A percentile compares a stretch with the other conserved stretches of the same genome.
Evolutionary conservation across 2,888 invertebrate genomes (phyloP).

Genomic region (Rhopalosiphum nymphaeae): DNA sequence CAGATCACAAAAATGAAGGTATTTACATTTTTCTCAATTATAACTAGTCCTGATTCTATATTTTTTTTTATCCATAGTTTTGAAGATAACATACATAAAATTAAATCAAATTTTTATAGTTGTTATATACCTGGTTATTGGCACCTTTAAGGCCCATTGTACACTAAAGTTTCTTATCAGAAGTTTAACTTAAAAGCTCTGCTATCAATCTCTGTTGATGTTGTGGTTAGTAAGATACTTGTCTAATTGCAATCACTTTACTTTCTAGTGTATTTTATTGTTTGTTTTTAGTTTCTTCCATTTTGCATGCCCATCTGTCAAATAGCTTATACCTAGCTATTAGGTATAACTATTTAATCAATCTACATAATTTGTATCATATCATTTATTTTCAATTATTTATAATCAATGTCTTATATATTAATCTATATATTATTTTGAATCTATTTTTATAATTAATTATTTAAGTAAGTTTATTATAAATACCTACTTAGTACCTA

Average conservation of each 20-base stretch:
- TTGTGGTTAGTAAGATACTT: not conserved
- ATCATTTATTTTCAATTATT: not conserved
- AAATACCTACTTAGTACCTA: not conserved
- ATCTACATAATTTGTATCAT: not conserved
- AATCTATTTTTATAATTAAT: not conserved
- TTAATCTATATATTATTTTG: not conserved
- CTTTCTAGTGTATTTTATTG: not conserved
- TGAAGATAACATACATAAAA: not conserved
- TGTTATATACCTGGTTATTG: too few relatives aligned
- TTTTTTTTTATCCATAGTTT: not conserved
- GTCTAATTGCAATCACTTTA: not conserved
- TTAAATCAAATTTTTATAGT: not conserved
- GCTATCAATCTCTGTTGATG: not conserved
- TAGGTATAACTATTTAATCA: not conserved
- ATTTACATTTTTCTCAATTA: not conserved
- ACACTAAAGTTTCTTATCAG: not conserved
- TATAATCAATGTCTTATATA: not conserved
- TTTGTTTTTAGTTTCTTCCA: not conserved
- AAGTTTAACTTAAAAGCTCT: not conserved
- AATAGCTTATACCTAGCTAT: not conserved
- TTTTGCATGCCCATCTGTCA: not conserved
- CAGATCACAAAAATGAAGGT: not conserved
- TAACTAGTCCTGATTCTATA: not conserved
- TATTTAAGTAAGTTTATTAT: not conserved
- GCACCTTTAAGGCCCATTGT: not conserved